phyloP scores from a whole-genome alignment of 2,888 invertebrate species.

The Eudemis profundana region DNA sequence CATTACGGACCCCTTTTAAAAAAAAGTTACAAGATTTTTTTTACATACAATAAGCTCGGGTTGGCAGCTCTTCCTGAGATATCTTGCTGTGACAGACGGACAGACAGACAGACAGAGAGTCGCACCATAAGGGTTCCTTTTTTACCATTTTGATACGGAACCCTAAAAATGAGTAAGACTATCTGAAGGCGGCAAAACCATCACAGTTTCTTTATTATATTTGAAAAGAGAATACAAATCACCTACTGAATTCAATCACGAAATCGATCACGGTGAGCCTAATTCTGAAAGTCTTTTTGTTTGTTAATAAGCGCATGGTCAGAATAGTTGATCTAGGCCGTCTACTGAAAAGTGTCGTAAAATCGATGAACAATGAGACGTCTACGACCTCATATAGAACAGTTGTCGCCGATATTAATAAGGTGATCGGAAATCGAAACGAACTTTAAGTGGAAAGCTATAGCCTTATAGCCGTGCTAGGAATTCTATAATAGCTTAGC shows the following conservation, averaged over 20 bases:
- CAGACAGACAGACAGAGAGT: too few relatives aligned
- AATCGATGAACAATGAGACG: conserved; percentile 49
- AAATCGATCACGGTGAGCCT: conserved; percentile 14
- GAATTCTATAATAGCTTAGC: conserved; percentile 43
- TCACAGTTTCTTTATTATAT: too few relatives aligned
- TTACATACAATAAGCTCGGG: too few relatives aligned
- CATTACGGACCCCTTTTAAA: too few relatives aligned
- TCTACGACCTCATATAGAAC: conserved; percentile 49
- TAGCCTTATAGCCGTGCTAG: conserved; percentile 45
- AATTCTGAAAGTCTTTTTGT: conserved; percentile 10
- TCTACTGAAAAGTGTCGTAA: conserved; percentile 22
- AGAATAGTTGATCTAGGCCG: conserved; percentile 33
- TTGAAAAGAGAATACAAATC: conserved; percentile 13
- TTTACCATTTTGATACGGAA: too few relatives aligned
- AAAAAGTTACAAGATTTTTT: too few relatives aligned
- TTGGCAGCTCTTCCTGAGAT: too few relatives aligned
- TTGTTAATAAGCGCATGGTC: conserved; percentile 25
- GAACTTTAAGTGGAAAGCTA: conserved; percentile 44
- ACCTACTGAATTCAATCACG: conserved; percentile 17
- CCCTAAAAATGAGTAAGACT: too few relatives aligned
- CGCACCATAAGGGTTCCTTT: too few relatives aligned
- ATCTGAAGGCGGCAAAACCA: too few relatives aligned
- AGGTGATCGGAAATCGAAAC: conserved; percentile 49
- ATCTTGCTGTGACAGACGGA: too few relatives aligned
- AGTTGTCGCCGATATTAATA: conserved; percentile 47